phyloP scores from a whole-genome alignment of 37 sponge, comb jelly and placozoan species.

The Spongilla lacustris region DNA sequence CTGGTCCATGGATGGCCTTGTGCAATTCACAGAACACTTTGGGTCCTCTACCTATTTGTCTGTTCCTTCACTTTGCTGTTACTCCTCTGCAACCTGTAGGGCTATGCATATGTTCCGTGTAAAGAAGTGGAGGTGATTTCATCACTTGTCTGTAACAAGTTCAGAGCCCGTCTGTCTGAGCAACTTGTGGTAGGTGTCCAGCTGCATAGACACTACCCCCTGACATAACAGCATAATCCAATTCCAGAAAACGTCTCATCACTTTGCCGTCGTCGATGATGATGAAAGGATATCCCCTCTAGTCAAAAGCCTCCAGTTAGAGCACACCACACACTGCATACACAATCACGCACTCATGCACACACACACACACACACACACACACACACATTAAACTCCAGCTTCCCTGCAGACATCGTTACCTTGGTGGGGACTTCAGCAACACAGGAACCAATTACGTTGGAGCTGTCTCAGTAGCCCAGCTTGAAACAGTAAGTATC shows the following conservation, averaged over 20 bases:
- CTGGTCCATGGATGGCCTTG: too few species aligned
- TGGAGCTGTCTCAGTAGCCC: conserved; percentile 41
- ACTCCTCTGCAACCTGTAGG: conserved; percentile 32
- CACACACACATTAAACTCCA: neutral
- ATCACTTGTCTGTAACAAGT: conserved; percentile 71
- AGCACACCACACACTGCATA: neutral
- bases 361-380: neutral
- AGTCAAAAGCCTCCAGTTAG: conserved; percentile 55
- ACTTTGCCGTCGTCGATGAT: conserved; percentile 78
- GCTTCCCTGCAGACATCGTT: conserved; percentile 40
- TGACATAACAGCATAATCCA: neutral
- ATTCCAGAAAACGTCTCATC: conserved; percentile 58
- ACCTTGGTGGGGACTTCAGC: conserved; percentile 61
- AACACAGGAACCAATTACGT: conserved; percentile 20
- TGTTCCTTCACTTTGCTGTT: too few species aligned
- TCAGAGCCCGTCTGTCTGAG: conserved; percentile 71
- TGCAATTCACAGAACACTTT: too few species aligned
- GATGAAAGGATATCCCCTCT: conserved; percentile 79
- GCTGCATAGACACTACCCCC: neutral
- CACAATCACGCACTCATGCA: too few species aligned
- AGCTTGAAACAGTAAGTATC: conserved; percentile 49
- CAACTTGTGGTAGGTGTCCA: conserved; percentile 65
- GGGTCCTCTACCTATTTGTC: too few species aligned
- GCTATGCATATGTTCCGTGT: conserved; percentile 82
- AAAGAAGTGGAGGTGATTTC: conserved; percentile 24